Conservation (phyloP, 2,113 vertebrate genomes). For the Lasiurus borealis region DNA sequence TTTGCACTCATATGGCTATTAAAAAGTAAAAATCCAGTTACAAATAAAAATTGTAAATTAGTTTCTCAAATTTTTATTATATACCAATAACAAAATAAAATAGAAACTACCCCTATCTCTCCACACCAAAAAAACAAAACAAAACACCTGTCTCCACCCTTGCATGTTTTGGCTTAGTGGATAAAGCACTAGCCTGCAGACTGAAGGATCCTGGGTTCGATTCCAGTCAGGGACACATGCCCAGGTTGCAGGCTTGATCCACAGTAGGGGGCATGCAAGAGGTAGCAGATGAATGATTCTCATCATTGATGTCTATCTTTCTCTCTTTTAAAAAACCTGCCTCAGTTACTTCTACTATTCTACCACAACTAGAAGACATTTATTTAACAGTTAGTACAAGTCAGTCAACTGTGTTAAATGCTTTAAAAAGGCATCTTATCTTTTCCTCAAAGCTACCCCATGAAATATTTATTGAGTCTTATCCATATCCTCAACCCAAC, state of each 20-base stretch:
- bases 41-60: slow-evolving; percentile 31
- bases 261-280: too few relatives aligned
- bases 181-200: too few relatives aligned
- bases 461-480: background rate
- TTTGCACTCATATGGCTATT: background rate
- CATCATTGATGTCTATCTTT: too few relatives aligned
- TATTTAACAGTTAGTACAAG: background rate
- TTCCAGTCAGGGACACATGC: too few relatives aligned
- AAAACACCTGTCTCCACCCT: too few relatives aligned
- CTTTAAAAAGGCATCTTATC: background rate
- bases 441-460: background rate
- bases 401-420: background rate
- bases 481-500: background rate
- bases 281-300: too few relatives aligned
- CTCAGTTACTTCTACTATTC: background rate
- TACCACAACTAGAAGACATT: background rate
- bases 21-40: slow-evolving; percentile 38
- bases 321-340: background rate
- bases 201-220: too few relatives aligned
- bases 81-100: background rate
- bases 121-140: background rate
- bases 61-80: slow-evolving; percentile 22
- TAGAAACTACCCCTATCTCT: background rate
- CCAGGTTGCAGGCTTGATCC: too few relatives aligned
- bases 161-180: too few relatives aligned